Evolutionary conservation across 1,140 invertebrate species (phyloP).

Genomic region (Neuroterus valhalla): DNA sequence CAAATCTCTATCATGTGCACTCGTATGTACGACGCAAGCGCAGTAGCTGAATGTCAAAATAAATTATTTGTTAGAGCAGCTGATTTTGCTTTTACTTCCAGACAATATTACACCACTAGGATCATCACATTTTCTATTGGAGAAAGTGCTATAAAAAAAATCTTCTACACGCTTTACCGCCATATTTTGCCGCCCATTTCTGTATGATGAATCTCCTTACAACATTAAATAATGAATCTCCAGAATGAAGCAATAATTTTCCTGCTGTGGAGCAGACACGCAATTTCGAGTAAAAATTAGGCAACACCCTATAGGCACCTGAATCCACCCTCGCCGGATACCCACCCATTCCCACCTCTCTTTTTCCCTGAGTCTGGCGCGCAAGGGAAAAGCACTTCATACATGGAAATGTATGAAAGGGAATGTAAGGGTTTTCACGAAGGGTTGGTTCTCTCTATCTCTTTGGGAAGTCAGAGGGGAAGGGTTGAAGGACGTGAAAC

Average conservation of each 20-base stretch:
- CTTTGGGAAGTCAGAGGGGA: slow-evolving; percentile 43
- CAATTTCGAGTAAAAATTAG: slow-evolving; percentile 23
- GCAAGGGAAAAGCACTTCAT: slow-evolving; percentile 44
- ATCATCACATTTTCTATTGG: no score
- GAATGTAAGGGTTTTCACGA: slow-evolving; percentile 46
- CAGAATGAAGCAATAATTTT: slow-evolving; percentile 15
- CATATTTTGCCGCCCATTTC: not conserved
- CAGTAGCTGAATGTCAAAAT: no score
- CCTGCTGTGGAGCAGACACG: slow-evolving; percentile 8
- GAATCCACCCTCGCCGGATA: slow-evolving; percentile 14
- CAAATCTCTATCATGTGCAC: no score
- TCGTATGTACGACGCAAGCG: no score
- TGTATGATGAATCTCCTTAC: slow-evolving; percentile 3
- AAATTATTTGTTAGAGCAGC: no score
- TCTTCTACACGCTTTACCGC: not conserved
- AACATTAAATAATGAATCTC: slow-evolving; percentile 24
- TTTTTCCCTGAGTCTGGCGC: not conserved
- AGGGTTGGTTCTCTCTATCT: slow-evolving; percentile 48
- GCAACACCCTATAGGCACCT: slow-evolving; percentile 23
- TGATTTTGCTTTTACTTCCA: no score
- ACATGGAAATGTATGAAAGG: slow-evolving; percentile 50
- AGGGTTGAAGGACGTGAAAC: slow-evolving; percentile 43
- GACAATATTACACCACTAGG: no score
- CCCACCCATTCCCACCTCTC: not conserved
- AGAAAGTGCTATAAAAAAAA: not conserved